Evolutionary conservation across 2,888 invertebrate species (phyloP), one percentile per base, ranked within the genome.

Genomic region (Tetramorium bicarinatum): DNA sequence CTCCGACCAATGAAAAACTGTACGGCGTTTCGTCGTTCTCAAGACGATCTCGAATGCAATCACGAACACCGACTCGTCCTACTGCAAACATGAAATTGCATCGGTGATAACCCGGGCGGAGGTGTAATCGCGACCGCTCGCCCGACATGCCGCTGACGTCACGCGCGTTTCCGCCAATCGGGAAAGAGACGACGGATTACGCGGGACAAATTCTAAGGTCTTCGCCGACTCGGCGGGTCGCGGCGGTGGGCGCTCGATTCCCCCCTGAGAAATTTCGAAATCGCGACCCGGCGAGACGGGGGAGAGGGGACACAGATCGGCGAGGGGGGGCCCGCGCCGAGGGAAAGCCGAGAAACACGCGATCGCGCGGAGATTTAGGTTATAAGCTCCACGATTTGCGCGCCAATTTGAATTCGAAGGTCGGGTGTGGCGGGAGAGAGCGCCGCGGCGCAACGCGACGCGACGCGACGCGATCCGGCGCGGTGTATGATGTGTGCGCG

Each of bases 371-470:
- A 66, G 61, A 91, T 92, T 90, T 92, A 94, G 94, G 94, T 94
- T 94, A 94, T 93, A 92, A 66, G 47, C 91, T 90, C 90, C 79
- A 80, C 84, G 85, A 81, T 56, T 83, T 92, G 93, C 94, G 94
- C 94, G 93, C 92, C 91, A 94, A 93, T 94, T 94, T 92, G 91
- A 94, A 94, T 93, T 93, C 91, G 91, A 92, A 92, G 91, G 87
- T 88, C 91, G 93, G 91, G 90, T 92, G 91, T 91, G 93, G 92
- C 92, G 93, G 93, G 92, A 92, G 92, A 92, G 87, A 85, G 72
- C 59, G 25, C 13, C 56, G 59, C 25, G 47, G 13, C 6, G 47
- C 47, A 15, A 15, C 66, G 83, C 67, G 62, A 84, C 85, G 2
- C 59, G 81, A 85, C 84, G 47, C 67, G 67, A 61, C 54, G 64